Evolutionary conservation across 2,113 vertebrate genomes (phyloP).

Genomic region (Empidonax traillii): DNA sequence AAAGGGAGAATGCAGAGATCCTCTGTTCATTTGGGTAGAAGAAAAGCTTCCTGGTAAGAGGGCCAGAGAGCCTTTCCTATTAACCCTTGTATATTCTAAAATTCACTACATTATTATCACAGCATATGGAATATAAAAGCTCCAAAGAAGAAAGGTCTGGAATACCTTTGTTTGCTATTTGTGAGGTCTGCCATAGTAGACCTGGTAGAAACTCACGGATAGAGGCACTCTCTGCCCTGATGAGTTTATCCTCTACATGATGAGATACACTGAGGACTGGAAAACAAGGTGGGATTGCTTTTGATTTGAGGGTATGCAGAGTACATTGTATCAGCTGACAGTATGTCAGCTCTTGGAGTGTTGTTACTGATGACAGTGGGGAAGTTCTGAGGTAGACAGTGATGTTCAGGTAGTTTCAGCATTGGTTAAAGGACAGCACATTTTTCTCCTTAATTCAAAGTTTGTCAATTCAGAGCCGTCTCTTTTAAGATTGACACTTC

Average conservation of each 20-base stretch:
- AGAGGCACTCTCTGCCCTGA: background rate
- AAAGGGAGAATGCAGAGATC: background rate
- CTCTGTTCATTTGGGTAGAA: background rate
- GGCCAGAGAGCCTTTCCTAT: background rate
- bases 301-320: background rate
- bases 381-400: background rate
- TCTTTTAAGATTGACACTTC: background rate
- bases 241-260: background rate
- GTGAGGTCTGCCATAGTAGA: background rate
- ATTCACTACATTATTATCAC: background rate
- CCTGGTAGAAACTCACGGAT: background rate
- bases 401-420: background rate
- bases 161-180: background rate
- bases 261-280: rapidly evolving
- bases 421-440: background rate
- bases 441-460: background rate
- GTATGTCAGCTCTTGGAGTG: background rate
- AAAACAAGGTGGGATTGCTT: background rate
- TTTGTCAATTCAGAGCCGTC: background rate
- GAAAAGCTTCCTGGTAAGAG: background rate
- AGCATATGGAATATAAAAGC: background rate
- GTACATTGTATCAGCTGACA: background rate
- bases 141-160: background rate
- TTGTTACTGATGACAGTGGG: background rate
- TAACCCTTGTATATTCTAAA: background rate